Evolutionary conservation across 1,140 invertebrate species (phyloP), one percentile per base, ranked within the genome.

Genomic region (Oncopeltus fasciatus): DNA sequence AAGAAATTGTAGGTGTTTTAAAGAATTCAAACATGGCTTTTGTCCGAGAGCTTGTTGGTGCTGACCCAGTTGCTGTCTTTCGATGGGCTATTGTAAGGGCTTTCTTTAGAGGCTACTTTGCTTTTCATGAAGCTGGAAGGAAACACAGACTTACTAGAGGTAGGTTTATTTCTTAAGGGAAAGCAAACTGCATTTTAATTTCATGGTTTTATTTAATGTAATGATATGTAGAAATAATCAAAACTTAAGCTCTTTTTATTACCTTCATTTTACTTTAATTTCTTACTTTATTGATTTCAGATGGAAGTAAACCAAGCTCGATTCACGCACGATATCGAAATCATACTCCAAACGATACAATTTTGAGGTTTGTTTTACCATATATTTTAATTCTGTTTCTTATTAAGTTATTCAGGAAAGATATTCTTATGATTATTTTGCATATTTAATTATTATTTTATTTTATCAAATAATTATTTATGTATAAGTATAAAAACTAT

Each of bases 1-100:
- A 90, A 63, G 93, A 97, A 70, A 91, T 97, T 56, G 89, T 96
- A 47, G 85, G 87, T 43, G 89, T 95, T 11, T 72, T 98, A 59
- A 97, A 97, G 76, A 95, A 92, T 74, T 93, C 90, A 65, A 90
- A 85, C 29, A 81, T 92, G 71, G 87, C 90, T 2, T 95, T 97
- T 74, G 91, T 98, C 2, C 78, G 92, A 29, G 92, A 96, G 74
- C 75, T 97, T 33, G 91, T 96, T 49, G 92, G 92, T 20, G 87
- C 89, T 18, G 92, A 96, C 77, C 93, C 93, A 0, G 90, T 96
- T 0, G 93, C 94, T 24, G 89, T 96, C 9, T 92, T 95, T 70
- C 78, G 93, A 60, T 98, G 94, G 94, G 90, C 91, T 1, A 92
- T 95, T 64, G 79, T 97, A 8, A 77, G 92, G 60, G 89, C 90